Evolutionary conservation across 2,888 invertebrate genomes (phyloP).

Genomic region (Megamerina dolium): DNA sequence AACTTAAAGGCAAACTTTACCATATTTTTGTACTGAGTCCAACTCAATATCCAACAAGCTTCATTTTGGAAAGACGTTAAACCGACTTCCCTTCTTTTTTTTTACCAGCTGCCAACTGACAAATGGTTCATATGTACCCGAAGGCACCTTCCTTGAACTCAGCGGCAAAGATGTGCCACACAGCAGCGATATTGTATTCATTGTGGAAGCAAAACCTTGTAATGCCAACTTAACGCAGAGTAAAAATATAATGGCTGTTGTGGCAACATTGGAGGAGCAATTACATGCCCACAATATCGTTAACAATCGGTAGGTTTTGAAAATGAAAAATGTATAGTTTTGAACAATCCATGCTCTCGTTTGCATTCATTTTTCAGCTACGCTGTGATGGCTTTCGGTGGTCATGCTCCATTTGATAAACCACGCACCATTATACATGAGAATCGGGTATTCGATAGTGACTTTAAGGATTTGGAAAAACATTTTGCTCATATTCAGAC

Average conservation of each 20-base stretch:
- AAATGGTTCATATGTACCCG: constrained; percentile 64
- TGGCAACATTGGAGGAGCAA: constrained; percentile 64
- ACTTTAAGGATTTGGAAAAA: constrained; percentile 56
- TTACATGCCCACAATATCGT: constrained; percentile 58
- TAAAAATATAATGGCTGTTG: constrained; percentile 64
- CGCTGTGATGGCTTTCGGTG: constrained; percentile 77
- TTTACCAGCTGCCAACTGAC: constrained; percentile 60
- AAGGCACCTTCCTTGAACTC: constrained; percentile 69
- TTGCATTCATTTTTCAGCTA: constrained; percentile 53
- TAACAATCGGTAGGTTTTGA: constrained; percentile 60
- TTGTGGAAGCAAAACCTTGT: constrained; percentile 80
- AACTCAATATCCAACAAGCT: too few relatives aligned
- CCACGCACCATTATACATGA: constrained; percentile 70
- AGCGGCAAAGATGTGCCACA: constrained; percentile 55
- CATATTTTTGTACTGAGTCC: too few relatives aligned
- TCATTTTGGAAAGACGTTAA: too few relatives aligned
- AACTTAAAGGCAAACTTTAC: too few relatives aligned
- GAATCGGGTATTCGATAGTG: constrained; percentile 61
- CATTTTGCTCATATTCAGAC: constrained; percentile 67
- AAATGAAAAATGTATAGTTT: not conserved
- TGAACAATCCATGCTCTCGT: not conserved
- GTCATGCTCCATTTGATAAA: constrained; percentile 63
- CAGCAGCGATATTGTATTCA: constrained; percentile 81
- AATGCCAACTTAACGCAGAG: constrained; percentile 63
- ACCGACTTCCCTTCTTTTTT: not conserved